Base-by-base conservation (phyloP, 2,797 vertebrate genomes). In the Hoplostethus mediterraneus region DNA sequence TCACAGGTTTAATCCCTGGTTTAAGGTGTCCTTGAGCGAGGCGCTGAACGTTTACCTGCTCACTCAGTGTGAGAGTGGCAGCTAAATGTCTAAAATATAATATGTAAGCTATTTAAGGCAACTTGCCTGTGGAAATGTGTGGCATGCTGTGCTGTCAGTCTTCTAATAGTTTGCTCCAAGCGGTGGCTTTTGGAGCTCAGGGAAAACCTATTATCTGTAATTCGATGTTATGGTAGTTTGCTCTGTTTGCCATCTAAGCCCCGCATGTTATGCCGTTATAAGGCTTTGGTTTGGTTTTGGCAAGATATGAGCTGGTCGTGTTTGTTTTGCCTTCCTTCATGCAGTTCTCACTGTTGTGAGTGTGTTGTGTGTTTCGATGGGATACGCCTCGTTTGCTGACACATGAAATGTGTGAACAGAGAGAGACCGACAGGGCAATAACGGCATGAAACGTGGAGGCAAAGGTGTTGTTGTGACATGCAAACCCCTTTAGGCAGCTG, bases 391-490 rank as follows among this genome's bases (percentile, higher is more conserved):
- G 16, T 71, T 79, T 75, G 47, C 75, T 61, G 38, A 66, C 63
- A 71, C 33, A 64, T 55, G 44, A 63, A 25, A 68, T 49, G 6
- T 70, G 62, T 21, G 21, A 21, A 72, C 57, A 63, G 49, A 61
- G 42, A 62, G 60, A 45, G 44, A 68, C 54, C 51, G 59, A 68
- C 44, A 51, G 64, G 21, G 63, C 40, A 36, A 42, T 63, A 21
- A 55, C n/a, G 28, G 36, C 56, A 80, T 63, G 25, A 54, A 62
- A 28, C 12, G n/a, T 14, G 48, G 54, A 36, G 6, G 28, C 33
- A 10, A 16, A 47, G 58, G 6, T 60, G 63, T 21, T 71, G 84
- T 83, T 83, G 70, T 61, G 76, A 84, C 90, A 80, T 54, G 82
- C 65, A 68, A 12, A 21, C 53, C 75, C 84, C 73, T 74, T 67